These are phyloP conservation scores for Kryphioiulus occultus DNA, from an alignment of 2,888 invertebrate genomes.

Conservation along the genomic window DNA sequence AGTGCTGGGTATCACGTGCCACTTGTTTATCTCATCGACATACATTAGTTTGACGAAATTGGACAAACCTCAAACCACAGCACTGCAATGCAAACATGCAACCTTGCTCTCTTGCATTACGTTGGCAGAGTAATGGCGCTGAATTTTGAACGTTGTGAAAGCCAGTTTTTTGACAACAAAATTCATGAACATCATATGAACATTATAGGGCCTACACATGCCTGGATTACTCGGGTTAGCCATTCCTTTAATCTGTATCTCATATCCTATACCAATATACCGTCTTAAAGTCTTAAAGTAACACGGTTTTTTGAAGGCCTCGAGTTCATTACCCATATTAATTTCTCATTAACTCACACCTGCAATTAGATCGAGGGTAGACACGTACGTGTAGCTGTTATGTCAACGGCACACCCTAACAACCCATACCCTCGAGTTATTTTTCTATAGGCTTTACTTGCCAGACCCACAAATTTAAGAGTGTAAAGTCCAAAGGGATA, in stretches of 20 bases:
- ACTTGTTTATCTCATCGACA: neutral
- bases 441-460: neutral
- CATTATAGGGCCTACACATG: too few species aligned
- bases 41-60: neutral
- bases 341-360: neutral
- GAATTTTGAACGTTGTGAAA: neutral
- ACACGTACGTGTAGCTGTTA: neutral
- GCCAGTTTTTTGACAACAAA: neutral
- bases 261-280: too few species aligned
- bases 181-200: neutral
- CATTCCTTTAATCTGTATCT: too few species aligned
- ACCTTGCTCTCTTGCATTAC: neutral
- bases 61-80: neutral
- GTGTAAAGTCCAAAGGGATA: neutral
- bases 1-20: neutral
- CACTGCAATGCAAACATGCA: neutral
- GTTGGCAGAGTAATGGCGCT: neutral
- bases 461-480: neutral
- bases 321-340: slow-evolving; percentile 11
- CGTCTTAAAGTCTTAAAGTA: too few species aligned
- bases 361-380: neutral
- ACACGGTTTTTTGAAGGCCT: slow-evolving; percentile 21
- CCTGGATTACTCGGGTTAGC: too few species aligned
- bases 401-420: neutral
- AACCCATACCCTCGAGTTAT: neutral